Evolutionary conservation across 2,888 invertebrate genomes (phyloP).

Genomic region (Temnothorax ravouxi): DNA sequence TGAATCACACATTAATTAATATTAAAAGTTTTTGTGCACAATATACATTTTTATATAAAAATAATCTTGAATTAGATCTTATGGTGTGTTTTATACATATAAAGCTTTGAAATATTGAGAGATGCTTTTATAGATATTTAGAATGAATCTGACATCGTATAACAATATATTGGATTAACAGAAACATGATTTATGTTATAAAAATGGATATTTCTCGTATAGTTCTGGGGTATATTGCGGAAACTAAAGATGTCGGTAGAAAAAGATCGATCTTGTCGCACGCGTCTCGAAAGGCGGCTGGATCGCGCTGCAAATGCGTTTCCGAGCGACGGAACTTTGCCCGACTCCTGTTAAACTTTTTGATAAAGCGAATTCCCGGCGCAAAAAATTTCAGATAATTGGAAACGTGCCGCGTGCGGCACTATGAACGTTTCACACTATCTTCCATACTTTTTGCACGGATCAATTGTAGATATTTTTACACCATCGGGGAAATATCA

Average conservation of each 20-base stretch:
- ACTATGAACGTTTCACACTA: slow-evolving; percentile 35
- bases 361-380: slow-evolving; percentile 37
- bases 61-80: not conserved
- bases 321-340: slow-evolving; percentile 36
- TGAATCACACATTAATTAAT: not conserved
- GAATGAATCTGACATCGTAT: not conserved
- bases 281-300: not conserved
- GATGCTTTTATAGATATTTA: slow-evolving; percentile 2
- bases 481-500: not conserved
- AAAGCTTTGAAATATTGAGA: not conserved
- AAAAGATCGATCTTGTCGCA: slow-evolving; percentile 11
- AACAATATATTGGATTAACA: not conserved
- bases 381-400: slow-evolving; percentile 54
- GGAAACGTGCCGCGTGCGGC: slow-evolving; percentile 40
- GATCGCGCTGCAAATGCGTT: slow-evolving; percentile 35
- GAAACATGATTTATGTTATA: slow-evolving; percentile 4
- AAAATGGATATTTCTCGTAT: slow-evolving; percentile 11
- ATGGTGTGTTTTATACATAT: not conserved
- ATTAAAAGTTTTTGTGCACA: not conserved
- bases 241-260: not conserved
- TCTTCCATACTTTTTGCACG: slow-evolving; percentile 15
- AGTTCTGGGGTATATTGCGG: not conserved
- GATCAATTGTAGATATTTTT: slow-evolving; percentile 32
- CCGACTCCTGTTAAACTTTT: slow-evolving; percentile 40
- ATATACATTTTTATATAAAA: not conserved